These are phyloP conservation scores for Melangyna quadrimaculata DNA, from an alignment of 2,888 invertebrate species.

Conservation along the genomic window DNA sequence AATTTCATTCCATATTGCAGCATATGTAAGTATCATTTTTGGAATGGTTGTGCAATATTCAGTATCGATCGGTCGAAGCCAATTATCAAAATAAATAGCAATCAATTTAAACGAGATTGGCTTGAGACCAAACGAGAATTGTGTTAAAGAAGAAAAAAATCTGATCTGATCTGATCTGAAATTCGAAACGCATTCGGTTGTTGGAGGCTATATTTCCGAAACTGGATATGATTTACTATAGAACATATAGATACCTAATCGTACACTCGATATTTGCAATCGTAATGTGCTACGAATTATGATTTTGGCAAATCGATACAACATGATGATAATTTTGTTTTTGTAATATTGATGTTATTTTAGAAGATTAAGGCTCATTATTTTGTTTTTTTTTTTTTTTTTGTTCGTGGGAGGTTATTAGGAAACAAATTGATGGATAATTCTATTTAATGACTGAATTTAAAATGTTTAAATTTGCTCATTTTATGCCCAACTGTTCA, in stretches of 20 bases:
- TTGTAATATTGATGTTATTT: conserved; percentile 64
- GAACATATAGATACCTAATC: neutral
- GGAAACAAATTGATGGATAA: conserved; percentile 11
- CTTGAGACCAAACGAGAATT: conserved; percentile 60
- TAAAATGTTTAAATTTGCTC: neutral
- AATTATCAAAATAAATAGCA: conserved; percentile 77
- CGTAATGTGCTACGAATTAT: conserved; percentile 3
- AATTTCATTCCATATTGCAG: conserved; percentile 40
- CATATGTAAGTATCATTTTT: conserved; percentile 20
- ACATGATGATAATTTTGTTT: conserved; percentile 43
- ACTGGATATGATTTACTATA: conserved; percentile 65
- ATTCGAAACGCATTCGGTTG: conserved; percentile 75
- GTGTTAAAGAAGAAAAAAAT: conserved; percentile 14
- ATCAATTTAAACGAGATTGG: conserved; percentile 75
- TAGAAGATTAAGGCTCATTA: conserved; percentile 51
- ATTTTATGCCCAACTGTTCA: neutral
- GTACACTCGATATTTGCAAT: conserved; percentile 38
- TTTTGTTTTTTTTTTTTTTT: neutral
- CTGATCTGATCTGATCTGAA: conserved; percentile 50
- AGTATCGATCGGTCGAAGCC: conserved; percentile 73
- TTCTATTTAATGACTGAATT: conserved; percentile 14
- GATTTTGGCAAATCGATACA: conserved; percentile 43
- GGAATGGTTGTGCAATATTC: conserved; percentile 35
- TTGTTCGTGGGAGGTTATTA: conserved; percentile 43
- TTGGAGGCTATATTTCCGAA: conserved; percentile 63